These are phyloP conservation scores for Dascyllus trimaculatus DNA, from an alignment of 2,113 vertebrate genomes.

Conservation along the genomic window DNA sequence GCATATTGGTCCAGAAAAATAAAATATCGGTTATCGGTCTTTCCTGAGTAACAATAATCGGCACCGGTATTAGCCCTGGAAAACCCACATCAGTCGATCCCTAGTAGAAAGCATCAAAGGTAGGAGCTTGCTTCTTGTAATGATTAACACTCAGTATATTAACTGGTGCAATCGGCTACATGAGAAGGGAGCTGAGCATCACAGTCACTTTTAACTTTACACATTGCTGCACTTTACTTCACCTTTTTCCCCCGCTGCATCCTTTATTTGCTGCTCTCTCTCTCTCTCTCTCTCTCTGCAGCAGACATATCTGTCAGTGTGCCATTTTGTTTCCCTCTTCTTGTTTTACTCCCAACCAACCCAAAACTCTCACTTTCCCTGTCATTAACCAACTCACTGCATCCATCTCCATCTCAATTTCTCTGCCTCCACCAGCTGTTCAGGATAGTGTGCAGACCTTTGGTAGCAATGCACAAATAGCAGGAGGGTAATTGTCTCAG, in stretches of 20 bases:
- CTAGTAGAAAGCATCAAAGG: constrained; percentile 39
- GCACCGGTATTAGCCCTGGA: too few relatives aligned
- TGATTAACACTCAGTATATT: constrained; percentile 95
- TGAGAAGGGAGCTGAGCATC: constrained; percentile 88
- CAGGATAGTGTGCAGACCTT: constrained; percentile 54
- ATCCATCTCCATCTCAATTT: constrained; percentile 54
- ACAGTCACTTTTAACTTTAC: constrained; percentile 86
- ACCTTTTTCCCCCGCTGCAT: not conserved
- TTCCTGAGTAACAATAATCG: too few relatives aligned
- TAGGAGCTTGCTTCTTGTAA: constrained; percentile 79
- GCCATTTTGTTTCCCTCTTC: constrained; percentile 14
- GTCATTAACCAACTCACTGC: constrained; percentile 66
- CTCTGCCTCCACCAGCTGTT: constrained; percentile 70
- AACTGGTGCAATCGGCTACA: constrained; percentile 94
- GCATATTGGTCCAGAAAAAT: too few relatives aligned
- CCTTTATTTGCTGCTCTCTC: not conserved
- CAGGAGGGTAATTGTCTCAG: constrained; percentile 76
- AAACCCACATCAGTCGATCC: too few relatives aligned
- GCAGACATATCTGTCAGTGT: constrained; percentile 14
- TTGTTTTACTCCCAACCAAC: constrained; percentile 25
- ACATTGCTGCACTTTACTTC: constrained; percentile 5
- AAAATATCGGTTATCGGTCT: too few relatives aligned
- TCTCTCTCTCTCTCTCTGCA: constrained; percentile 7
- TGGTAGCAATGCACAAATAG: constrained; percentile 61
- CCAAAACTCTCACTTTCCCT: constrained; percentile 58